Base-by-base conservation (phyloP, 1,140 invertebrate genomes). In the Chymomyza costata region DNA sequence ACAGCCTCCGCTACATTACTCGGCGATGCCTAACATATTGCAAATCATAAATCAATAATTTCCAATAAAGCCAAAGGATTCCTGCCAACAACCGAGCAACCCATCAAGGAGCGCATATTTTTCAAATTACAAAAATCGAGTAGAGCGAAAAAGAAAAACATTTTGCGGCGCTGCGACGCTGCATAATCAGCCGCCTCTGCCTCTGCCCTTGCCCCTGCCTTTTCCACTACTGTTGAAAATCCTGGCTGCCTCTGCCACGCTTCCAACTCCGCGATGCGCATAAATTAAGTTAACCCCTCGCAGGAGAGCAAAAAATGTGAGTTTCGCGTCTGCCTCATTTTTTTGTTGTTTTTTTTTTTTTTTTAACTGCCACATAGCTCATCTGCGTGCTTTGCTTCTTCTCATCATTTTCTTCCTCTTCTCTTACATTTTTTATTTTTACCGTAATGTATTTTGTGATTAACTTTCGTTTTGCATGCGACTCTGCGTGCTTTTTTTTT, bases 241-340 rank as follows among this genome's bases (percentile, higher is more conserved):
- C 21, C 14, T 30, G 21, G 28, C 28, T 28, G 31, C 41, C 28
- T 46, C 34, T 6, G 59, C 58, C 73, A 80, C 67, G 74, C 73
- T 80, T 67, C 49, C 55, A 61, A 51, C 52, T 49, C 65, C 61
- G 21, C 66, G 60, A 71, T 65, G 63, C 56, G 78, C 65, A 78
- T 80, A 82, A 82, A 78, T 82, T 82, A 82, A 82, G 63, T 82
- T 82, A 82, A 82, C 76, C 76, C 76, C 78, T 81, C 50, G 43
- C 70, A 44, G 31, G 15, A 57, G 45, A 48, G 39, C 28, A 40
- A 32, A 51, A 51, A 54, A 58, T 58, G 61, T 48, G 48, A 58
- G 62, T 48, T 45, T 39, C 45, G 43, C 64, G 74, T 81, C 71
- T 78, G 71, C 73, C 58, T 78, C 73, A 65, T 81, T 78, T 78